Base-by-base conservation (phyloP, 2,888 invertebrate genomes). In the Ptilodon capucinus region DNA sequence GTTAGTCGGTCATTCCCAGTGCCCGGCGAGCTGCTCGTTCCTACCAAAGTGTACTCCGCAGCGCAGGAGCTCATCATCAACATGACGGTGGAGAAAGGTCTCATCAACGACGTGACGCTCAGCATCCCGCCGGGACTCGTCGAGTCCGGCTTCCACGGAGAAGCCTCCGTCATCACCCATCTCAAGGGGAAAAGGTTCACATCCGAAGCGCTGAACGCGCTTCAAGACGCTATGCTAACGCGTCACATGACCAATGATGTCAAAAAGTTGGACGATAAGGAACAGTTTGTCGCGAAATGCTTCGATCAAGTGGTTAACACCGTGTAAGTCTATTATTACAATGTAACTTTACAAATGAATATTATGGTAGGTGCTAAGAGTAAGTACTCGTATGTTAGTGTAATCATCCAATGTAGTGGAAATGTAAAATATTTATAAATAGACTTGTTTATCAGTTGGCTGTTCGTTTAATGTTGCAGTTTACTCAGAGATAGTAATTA, bases 131-230 rank as follows among this genome's bases (percentile, higher is more conserved):
- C 92, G 0, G 93, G 93, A 4, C 77, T 94, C 32, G 85, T 92
- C 4, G 88, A 92, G 25, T 91, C 90, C 2, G 93, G 93, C 9
- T 93, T 93, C 70, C 91, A 91, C 55, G 93, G 93, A 5, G 93
- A 94, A 66, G 94, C 94, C 0, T 93, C 93, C 23, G 93, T 94
- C 2, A 91, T 95, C 41, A 94, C 93, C 4, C 92, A 92, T 56
- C 84, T 95, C 7, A 93, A 93, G 69, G 95, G 95, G 13, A 92
- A 93, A 55, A 91, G 91, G 68, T 95, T 95, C 76, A 92, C 93
- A 0, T 93, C 93, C 14, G 93, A 93, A 73, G 92, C 94, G 7
- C 84, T 94, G 8, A 88, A 86, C 36, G 92, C 92, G 11, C 87
- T 95, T 17, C 92, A 95, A 60, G 85, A 91, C 32, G 91, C 91